Percentiles rank a stretch among this genome's conserved stretches.
Conservation (phyloP, 30 jellyfish, hydroid and myxozoan species). For the Clytia hemisphaerica region DNA sequence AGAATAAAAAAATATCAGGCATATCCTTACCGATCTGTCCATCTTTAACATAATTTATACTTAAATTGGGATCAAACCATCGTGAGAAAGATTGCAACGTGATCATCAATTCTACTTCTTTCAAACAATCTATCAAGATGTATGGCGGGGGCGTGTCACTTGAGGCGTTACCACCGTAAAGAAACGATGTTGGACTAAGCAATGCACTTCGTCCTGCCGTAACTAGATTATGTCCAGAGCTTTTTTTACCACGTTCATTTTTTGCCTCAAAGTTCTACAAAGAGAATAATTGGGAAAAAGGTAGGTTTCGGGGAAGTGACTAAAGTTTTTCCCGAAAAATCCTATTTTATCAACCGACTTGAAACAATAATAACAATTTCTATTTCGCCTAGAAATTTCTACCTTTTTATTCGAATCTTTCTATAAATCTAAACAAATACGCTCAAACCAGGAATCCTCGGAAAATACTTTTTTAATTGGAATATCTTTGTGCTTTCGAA, state of each 20-base stretch:
- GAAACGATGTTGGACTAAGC: slow-evolving; percentile 42
- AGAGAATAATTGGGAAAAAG: background rate
- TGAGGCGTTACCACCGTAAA: slow-evolving; percentile 5
- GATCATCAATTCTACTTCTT: slow-evolving; percentile 58
- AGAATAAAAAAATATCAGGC: no score
- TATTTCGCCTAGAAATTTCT: no score
- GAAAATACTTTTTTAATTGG: no score
- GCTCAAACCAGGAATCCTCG: no score
- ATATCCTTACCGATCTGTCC: no score
- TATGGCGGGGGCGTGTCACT: slow-evolving; percentile 54
- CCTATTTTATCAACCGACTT: no score
- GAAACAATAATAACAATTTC: no score
- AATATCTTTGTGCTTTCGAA: no score
- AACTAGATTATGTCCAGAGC: background rate
- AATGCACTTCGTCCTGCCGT: slow-evolving; percentile 26
- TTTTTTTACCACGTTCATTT: slow-evolving; percentile 16
- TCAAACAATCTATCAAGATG: slow-evolving; percentile 69
- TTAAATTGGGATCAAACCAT: slow-evolving; percentile 82
- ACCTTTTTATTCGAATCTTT: no score
- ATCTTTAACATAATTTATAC: no score
- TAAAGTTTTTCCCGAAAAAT: no score
- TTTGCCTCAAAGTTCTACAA: slow-evolving; percentile 56
- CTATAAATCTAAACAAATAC: no score
- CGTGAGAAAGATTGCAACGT: slow-evolving; percentile 76
- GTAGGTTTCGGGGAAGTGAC: background rate